A percentile compares a stretch with the other conserved stretches of the same genome.
phyloP scores from a whole-genome alignment of 2,113 vertebrate genomes.

The Onychostoma macrolepis region DNA sequence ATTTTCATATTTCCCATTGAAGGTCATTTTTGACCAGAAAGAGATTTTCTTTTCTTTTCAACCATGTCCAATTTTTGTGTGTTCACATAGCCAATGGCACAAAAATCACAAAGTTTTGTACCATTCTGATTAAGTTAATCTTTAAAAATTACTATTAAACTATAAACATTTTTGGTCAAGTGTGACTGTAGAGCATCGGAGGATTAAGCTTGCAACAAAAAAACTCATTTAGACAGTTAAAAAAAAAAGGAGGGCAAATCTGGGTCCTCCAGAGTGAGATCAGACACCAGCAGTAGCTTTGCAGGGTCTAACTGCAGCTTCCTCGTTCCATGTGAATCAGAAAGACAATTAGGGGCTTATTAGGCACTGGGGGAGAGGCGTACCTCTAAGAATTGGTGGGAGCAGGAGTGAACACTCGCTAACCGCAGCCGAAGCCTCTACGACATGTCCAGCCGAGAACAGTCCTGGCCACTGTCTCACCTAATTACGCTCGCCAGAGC shows the following conservation, averaged over 20 bases:
- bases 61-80: neutral
- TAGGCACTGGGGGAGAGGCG: constrained; percentile 85
- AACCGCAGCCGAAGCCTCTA: constrained; percentile 83
- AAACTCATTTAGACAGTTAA: neutral
- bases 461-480: constrained; percentile 93
- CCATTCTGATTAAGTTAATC: no score
- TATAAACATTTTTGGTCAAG: neutral
- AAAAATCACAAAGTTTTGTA: no score
- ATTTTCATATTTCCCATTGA: neutral
- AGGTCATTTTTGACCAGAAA: no score
- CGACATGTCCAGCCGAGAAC: constrained; percentile 94
- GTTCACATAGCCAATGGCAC: neutral
- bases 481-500: constrained; percentile 90
- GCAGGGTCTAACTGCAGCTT: constrained; percentile 58
- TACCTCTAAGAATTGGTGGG: constrained; percentile 81
- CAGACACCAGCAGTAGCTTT: constrained; percentile 5
- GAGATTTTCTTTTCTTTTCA: neutral
- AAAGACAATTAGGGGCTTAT: constrained; percentile 92
- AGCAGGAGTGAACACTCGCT: constrained; percentile 79
- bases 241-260: constrained; percentile 10
- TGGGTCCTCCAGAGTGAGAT: constrained; percentile 56
- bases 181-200: neutral
- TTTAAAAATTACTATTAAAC: neutral
- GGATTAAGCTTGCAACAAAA: neutral
- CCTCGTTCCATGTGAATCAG: constrained; percentile 82